Evolutionary conservation across 2,797 vertebrate genomes (phyloP), one percentile per base, ranked within the genome.

Genomic region (Pangasius djambal): DNA sequence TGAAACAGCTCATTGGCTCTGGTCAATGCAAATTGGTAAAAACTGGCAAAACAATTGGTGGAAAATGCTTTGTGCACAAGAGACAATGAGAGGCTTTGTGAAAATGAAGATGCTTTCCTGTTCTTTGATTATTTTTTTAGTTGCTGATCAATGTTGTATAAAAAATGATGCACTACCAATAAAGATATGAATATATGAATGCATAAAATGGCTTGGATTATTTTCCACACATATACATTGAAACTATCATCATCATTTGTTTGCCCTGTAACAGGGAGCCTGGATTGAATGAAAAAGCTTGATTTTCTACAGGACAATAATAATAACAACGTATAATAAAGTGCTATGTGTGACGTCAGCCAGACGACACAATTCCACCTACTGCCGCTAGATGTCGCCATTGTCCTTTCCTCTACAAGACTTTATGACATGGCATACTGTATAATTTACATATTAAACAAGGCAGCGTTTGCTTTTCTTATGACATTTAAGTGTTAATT

Each of bases 331-430:
- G 7, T 22, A 20, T 59, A 59, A 6, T 52, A 40, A 25, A 7
- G 7, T 63, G 2, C 34, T 1, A 18, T 9, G 13, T 44, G 44
- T 67, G 74, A 67, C 74, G 59, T 87, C 31, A 79, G 4, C 6
- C n/a, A 31, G 20, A 2, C 18, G 13, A 10, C 50, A 31, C 28
- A n/a, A 61, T 74, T 74, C 67, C 79, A 40, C 22, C 1, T 44
- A 44, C 65, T 25, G 52, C 78, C 87, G 12, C 87, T 72, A 88
- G 79, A 61, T 88, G 79, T 69, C 79, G 67, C 65, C 28, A 61
- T 74, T 83, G 78, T 44, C 34, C 4, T 28, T 81, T 22, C 34
- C 16, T 40, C 22, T 15, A 6, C 34, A 15, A n/a, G 34, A 10
- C n/a, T 28, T 13, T 13, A 37, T 12, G 4, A 25, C 20, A 31